Evolutionary conservation across 2,797 vertebrate genomes (phyloP).

Genomic region (Microcaecilia unicolor): DNA sequence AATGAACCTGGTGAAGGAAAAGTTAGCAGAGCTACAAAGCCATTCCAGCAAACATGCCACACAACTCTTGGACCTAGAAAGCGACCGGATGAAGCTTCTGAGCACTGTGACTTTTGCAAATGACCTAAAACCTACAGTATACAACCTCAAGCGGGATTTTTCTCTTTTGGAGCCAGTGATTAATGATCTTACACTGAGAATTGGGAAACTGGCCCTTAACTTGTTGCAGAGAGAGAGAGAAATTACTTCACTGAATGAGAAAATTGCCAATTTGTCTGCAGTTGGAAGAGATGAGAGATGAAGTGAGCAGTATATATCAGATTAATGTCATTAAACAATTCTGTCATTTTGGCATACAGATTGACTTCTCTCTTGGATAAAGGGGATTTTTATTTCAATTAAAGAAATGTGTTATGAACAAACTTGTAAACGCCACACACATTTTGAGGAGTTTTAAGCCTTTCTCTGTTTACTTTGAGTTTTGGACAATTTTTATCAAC

Average conservation of each 20-base stretch:
- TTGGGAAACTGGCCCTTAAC: constrained; percentile 75
- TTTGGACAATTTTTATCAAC: too few relatives aligned
- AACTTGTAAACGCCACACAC: too few relatives aligned
- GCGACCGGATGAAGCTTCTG: constrained; percentile 72
- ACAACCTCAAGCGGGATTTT: constrained; percentile 74
- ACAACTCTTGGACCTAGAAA: constrained; percentile 69
- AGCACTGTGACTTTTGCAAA: constrained; percentile 74
- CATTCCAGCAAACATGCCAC: constrained; percentile 52
- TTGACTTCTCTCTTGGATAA: too few relatives aligned
- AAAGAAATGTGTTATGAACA: too few relatives aligned
- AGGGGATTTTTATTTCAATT: too few relatives aligned
- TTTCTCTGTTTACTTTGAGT: too few relatives aligned
- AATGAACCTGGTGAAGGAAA: constrained; percentile 53
- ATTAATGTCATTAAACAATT: too few relatives aligned
- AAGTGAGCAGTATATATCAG: constrained; percentile 39
- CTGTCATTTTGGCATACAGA: too few relatives aligned
- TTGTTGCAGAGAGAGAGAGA: constrained; percentile 61
- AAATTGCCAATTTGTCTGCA: constrained; percentile 60
- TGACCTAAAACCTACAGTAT: constrained; percentile 84
- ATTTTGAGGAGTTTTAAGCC: too few relatives aligned
- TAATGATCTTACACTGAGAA: constrained; percentile 74
- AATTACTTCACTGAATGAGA: constrained; percentile 63
- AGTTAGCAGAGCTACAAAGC: constrained; percentile 49
- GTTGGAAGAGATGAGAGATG: constrained; percentile 48
- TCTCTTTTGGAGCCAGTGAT: constrained; percentile 66